A percentile compares a stretch with the other conserved stretches of the same genome.
Conservation (phyloP, 2,888 invertebrate genomes). For the Deilephila porcellus region DNA sequence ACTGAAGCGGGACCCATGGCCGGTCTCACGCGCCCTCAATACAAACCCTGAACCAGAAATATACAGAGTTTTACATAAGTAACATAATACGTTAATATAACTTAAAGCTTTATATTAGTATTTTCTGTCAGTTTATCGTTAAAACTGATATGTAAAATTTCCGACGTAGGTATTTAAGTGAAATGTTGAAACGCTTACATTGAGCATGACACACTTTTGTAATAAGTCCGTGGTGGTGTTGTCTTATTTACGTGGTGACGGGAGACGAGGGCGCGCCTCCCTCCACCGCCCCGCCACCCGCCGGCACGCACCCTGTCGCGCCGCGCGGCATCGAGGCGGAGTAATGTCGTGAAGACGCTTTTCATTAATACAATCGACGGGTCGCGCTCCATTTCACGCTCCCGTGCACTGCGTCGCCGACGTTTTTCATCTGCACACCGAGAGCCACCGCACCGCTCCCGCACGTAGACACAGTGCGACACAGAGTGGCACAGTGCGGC, state of each 20-base stretch:
- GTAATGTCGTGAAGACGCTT: conserved; percentile 58
- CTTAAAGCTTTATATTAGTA: too few relatives aligned
- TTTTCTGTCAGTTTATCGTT: not conserved
- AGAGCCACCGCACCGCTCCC: not conserved
- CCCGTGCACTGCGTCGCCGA: conserved; percentile 31
- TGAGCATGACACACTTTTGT: conserved; percentile 17
- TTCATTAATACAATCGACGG: conserved; percentile 70
- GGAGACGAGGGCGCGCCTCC: not conserved
- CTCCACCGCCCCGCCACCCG: not conserved
- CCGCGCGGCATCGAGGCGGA: conserved; percentile 19
- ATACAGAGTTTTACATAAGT: too few relatives aligned
- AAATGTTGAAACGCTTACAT: conserved; percentile 13
- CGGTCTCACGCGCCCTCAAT: too few relatives aligned
- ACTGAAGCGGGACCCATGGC: too few relatives aligned
- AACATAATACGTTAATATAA: too few relatives aligned
- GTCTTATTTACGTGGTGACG: not conserved
- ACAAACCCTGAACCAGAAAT: too few relatives aligned
- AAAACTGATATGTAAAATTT: not conserved
- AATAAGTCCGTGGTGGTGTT: conserved; percentile 3
- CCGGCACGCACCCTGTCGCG: not conserved
- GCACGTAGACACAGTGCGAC: not conserved
- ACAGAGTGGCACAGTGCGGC: not conserved
- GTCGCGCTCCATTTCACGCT: conserved; percentile 53
- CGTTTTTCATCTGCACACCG: conserved; percentile 11
- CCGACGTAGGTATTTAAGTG: not conserved